Percentiles rank a stretch among this genome's conserved stretches.
Evolutionary conservation across 2,797 vertebrate species (phyloP).

Genomic region (Eutrigla gurnardus): DNA sequence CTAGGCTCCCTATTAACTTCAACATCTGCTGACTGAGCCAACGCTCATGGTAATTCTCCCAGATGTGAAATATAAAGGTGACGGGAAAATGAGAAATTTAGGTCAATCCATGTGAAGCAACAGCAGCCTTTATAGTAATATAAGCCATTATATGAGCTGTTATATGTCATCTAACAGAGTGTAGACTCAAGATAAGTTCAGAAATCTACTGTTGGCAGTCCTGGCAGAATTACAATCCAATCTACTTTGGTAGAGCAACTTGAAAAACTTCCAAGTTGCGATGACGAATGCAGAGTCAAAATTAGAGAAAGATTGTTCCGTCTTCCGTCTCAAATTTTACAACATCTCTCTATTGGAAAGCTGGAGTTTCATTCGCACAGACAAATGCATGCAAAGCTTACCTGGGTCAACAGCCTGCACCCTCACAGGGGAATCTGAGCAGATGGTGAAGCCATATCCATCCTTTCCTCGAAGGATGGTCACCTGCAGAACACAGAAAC

Average conservation of each 20-base stretch:
- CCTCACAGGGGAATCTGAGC: constrained; percentile 94
- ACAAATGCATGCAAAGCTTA: constrained; percentile 44
- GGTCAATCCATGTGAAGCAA: constrained; percentile 25
- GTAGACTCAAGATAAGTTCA: not conserved
- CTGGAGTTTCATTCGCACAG: constrained; percentile 9
- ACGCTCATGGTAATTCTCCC: constrained; percentile 16
- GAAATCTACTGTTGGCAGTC: not conserved
- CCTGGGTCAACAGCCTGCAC: constrained; percentile 97
- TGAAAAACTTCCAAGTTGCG: not conserved
- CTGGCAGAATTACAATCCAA: not conserved
- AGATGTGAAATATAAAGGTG: constrained; percentile 7
- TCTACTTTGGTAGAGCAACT: not conserved
- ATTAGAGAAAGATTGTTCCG: not conserved
- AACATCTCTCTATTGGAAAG: not conserved
- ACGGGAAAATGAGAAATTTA: constrained; percentile 18
- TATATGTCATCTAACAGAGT: not conserved
- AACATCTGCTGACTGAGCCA: constrained; percentile 25
- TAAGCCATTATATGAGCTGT: not conserved
- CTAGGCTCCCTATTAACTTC: constrained; percentile 31
- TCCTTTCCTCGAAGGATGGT: constrained; percentile 94
- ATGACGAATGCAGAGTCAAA: not conserved
- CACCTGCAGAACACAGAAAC: constrained; percentile 82
- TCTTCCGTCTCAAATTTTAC: constrained; percentile 9
- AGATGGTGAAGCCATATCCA: constrained; percentile 98
- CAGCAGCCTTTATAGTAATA: not conserved